Evolutionary conservation across 35 echinoderm and acorn worm species (phyloP), one percentile per base, ranked within the genome.

Genomic region (Heliocidaris tuberculata): DNA sequence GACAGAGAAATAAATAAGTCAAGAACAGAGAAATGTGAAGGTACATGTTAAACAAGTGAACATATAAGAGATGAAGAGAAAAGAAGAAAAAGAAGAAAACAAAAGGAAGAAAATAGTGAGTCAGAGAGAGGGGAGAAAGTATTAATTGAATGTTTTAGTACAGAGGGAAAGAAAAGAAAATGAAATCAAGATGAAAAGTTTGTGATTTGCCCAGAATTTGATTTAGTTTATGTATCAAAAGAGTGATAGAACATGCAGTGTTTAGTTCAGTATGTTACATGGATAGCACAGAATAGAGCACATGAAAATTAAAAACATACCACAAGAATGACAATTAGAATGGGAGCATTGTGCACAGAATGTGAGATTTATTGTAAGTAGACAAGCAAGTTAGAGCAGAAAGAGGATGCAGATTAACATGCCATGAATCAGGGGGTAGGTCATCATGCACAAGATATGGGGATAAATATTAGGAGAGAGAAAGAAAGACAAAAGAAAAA

Each of bases 21-120:
- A 89, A 89, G 10, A 13, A 47, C 47, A 48, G 87, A 17, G 7
- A 47, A 48, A 89, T 13, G 87, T 47, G 4, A 48, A 89, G 31
- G 31, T 89, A 31, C 11, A 35, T 88, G 31, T 31, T 8, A 24
- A 35, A 21, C 19, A 88, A 88, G 86, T 32, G 11, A 88, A 56
- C 60, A 94, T 85, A 56, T 78, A 19, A 13, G 24, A 59, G 85
- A 21, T 9, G 16, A 70, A 94, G 85, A 94, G 59, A 29, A 10
- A 6, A 30, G 19, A 13, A 86, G 47, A 50, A 94, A 94, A 94
- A 59, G 29, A 86, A 35, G n/a, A n/a, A n/a, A n/a, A n/a, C n/a
- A n/a, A n/a, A n/a, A n/a, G n/a, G n/a, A 86, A n/a, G 19, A 42
- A 42, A 3, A 42, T 1, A 42, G 3, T 42, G 35, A 42, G 61